Evolutionary conservation across 2,888 invertebrate species (phyloP).

Genomic region (Melangyna quadrimaculata): DNA sequence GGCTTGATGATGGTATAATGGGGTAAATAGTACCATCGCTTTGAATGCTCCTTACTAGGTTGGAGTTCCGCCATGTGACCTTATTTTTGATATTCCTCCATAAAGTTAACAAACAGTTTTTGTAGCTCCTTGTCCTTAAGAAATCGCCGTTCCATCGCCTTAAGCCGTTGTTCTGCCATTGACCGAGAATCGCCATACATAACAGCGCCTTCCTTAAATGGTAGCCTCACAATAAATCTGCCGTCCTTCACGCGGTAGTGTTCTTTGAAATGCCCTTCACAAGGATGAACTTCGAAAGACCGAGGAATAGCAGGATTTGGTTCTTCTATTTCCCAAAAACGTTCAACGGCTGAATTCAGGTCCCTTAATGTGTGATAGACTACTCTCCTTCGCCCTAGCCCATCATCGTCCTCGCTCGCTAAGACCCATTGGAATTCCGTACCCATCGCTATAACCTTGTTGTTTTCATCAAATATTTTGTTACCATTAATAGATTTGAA

Average conservation of each 20-base stretch:
- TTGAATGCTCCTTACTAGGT: neutral
- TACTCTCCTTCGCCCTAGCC: neutral
- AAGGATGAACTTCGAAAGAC: neutral
- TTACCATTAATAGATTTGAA: neutral
- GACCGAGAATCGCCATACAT: neutral
- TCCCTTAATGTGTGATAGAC: neutral
- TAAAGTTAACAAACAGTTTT: constrained; percentile 27
- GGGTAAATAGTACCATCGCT: constrained; percentile 33
- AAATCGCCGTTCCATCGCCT: neutral
- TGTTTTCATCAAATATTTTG: neutral
- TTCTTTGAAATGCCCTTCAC: neutral
- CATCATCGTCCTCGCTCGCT: neutral
- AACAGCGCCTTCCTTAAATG: neutral
- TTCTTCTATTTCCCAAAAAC: neutral
- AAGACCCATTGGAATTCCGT: constrained; percentile 15
- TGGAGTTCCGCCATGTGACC: constrained; percentile 33
- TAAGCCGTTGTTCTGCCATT: neutral
- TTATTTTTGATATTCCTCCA: constrained; percentile 42
- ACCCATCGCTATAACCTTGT: neutral
- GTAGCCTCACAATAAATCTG: neutral
- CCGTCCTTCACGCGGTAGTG: neutral
- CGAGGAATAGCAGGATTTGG: neutral
- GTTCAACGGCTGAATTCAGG: neutral
- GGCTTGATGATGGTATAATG: too few species aligned
- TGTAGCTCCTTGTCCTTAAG: neutral